These are phyloP conservation scores for Cheilosia urbana DNA, from an alignment of 2,888 invertebrate genomes.

Conservation along the genomic window DNA sequence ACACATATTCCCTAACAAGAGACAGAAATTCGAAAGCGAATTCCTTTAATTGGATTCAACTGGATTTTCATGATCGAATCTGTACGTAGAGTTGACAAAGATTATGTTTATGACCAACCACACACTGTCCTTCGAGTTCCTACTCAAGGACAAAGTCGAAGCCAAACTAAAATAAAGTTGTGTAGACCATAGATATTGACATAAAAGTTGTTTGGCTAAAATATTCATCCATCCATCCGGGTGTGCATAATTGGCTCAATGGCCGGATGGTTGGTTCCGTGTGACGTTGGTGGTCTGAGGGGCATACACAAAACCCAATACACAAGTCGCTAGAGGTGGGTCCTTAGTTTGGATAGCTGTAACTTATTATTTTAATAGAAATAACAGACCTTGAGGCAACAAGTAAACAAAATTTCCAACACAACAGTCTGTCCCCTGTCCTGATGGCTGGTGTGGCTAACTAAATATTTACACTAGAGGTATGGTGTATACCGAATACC, in stretches of 20 bases:
- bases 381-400: constrained; percentile 63
- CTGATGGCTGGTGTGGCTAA: constrained; percentile 34
- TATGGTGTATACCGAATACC: too few relatives aligned
- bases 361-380: constrained; percentile 69
- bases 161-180: constrained; percentile 45
- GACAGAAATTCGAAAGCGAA: not conserved
- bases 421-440: constrained; percentile 1
- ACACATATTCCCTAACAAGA: not conserved
- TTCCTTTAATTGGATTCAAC: constrained; percentile 40
- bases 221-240: constrained; percentile 57
- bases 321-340: constrained; percentile 30
- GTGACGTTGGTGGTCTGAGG: not conserved
- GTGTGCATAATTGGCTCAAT: constrained; percentile 58
- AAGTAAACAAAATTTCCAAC: constrained; percentile 55
- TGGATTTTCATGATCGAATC: constrained; percentile 10
- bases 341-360: constrained; percentile 40
- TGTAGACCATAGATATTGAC: constrained; percentile 60
- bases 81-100: constrained; percentile 19
- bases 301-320: constrained; percentile 21
- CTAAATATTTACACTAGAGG: constrained; percentile 57
- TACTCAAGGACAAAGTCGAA: constrained; percentile 12
- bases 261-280: constrained; percentile 16
- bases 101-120: constrained; percentile 17
- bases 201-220: constrained; percentile 63
- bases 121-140: not conserved